Evolutionary conservation across 2,888 invertebrate species (phyloP).

Genomic region (Ptilodon capucinus): DNA sequence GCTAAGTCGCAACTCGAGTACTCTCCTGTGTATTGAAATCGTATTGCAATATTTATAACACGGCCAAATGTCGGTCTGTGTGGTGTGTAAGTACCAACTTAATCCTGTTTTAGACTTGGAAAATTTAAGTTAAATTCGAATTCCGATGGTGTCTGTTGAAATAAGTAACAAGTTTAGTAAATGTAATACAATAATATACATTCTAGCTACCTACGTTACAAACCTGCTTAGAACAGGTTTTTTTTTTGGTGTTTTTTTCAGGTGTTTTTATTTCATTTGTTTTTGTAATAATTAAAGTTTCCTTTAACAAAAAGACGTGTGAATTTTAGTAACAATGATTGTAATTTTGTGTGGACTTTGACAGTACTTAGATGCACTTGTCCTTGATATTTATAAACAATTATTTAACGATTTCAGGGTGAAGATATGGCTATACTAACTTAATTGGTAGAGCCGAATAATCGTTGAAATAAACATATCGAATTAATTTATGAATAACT

Average conservation of each 20-base stretch:
- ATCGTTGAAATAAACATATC: too few species aligned
- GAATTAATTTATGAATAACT: too few species aligned
- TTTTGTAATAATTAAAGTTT: not conserved
- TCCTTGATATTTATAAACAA: too few species aligned
- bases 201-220: too few species aligned
- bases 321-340: not conserved
- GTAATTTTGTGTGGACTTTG: not conserved
- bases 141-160: not conserved
- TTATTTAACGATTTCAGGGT: too few species aligned
- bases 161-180: too few species aligned
- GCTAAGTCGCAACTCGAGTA: slow-evolving; percentile 7
- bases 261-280: not conserved
- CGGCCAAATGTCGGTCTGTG: not conserved
- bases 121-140: not conserved
- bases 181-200: too few species aligned
- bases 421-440: too few species aligned
- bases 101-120: not conserved
- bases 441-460: too few species aligned
- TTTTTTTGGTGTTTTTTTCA: not conserved
- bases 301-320: not conserved
- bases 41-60: not conserved
- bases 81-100: too few species aligned
- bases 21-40: slow-evolving; percentile 13
- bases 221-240: too few species aligned
- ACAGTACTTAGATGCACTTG: too few species aligned